phyloP scores from a whole-genome alignment of 2,888 invertebrate genomes.

The Omphaloscelis lunosa region DNA sequence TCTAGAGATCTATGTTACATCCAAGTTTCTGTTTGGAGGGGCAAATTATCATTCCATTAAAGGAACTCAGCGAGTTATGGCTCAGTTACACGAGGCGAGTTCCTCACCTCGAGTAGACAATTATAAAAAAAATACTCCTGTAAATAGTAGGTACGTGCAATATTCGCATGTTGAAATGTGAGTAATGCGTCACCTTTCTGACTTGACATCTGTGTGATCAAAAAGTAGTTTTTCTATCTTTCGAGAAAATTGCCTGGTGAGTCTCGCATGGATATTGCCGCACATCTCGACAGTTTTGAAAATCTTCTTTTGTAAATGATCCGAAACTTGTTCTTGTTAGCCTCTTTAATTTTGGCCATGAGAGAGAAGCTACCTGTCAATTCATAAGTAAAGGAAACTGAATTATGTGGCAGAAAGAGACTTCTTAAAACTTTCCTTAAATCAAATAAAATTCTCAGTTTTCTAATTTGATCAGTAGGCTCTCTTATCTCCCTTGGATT shows the following conservation, averaged over 20 bases:
- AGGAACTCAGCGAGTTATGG: constrained; percentile 2
- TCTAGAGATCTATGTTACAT: constrained; percentile 17
- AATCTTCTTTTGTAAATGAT: not conserved
- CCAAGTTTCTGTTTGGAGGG: constrained; percentile 29
- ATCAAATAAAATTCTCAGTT: not conserved
- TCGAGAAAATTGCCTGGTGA: not conserved
- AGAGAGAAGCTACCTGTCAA: not conserved
- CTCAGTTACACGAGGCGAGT: constrained; percentile 1
- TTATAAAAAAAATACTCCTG: no score
- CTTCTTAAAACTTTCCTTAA: not conserved
- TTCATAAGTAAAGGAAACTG: not conserved
- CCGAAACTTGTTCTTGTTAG: not conserved
- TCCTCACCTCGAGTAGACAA: not conserved
- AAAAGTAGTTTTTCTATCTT: not conserved
- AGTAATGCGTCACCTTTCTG: not conserved
- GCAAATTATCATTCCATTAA: constrained; percentile 43
- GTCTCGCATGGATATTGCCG: not conserved
- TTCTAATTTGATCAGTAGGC: not conserved
- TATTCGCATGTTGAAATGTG: not conserved
- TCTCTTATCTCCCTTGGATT: not conserved
- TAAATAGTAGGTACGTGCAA: not conserved
- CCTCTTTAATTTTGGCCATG: not conserved
- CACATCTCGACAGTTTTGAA: no score
- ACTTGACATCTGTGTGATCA: not conserved
- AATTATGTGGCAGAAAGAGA: not conserved